Evolutionary conservation across 1,140 invertebrate species (phyloP).

Genomic region (Uloborus diversus): DNA sequence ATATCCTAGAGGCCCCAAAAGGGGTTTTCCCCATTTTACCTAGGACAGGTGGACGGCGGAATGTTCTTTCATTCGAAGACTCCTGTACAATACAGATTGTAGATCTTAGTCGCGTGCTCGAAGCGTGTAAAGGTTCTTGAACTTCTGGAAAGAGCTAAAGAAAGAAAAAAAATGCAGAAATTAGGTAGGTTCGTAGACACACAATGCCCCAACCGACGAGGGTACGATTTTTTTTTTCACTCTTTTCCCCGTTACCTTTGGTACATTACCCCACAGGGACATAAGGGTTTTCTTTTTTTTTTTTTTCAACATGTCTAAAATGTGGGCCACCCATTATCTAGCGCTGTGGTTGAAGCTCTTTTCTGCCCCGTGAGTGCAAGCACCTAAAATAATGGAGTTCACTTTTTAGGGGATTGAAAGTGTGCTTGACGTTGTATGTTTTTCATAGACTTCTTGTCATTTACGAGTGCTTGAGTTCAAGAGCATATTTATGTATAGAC

Average conservation of each 20-base stretch:
- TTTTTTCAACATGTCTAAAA: conserved; percentile 1
- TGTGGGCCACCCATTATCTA: conserved; percentile 38
- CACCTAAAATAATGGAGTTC: conserved; percentile 40
- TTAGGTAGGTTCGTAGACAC: conserved; percentile 33
- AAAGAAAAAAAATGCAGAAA: conserved; percentile 28
- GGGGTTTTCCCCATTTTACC: conserved; percentile 16
- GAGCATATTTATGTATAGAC: too few species aligned
- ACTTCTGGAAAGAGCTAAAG: too few species aligned
- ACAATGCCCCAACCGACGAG: not conserved
- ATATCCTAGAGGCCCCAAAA: not conserved
- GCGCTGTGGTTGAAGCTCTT: not conserved
- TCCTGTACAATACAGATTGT: conserved; percentile 5
- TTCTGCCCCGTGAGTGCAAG: conserved; percentile 40
- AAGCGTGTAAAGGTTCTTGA: conserved; percentile 18
- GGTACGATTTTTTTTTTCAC: conserved; percentile 7
- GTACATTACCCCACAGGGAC: not conserved
- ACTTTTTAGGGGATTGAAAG: not conserved
- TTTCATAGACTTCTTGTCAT: too few species aligned
- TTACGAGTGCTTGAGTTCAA: too few species aligned
- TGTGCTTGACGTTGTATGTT: too few species aligned
- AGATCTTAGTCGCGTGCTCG: conserved; percentile 23
- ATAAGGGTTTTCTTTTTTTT: not conserved
- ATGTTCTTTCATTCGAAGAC: conserved; percentile 10
- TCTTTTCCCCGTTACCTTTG: not conserved
- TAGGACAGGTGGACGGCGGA: conserved; percentile 41